phyloP scores from a whole-genome alignment of 1,140 invertebrate genomes.

The Drusus annulatus region DNA sequence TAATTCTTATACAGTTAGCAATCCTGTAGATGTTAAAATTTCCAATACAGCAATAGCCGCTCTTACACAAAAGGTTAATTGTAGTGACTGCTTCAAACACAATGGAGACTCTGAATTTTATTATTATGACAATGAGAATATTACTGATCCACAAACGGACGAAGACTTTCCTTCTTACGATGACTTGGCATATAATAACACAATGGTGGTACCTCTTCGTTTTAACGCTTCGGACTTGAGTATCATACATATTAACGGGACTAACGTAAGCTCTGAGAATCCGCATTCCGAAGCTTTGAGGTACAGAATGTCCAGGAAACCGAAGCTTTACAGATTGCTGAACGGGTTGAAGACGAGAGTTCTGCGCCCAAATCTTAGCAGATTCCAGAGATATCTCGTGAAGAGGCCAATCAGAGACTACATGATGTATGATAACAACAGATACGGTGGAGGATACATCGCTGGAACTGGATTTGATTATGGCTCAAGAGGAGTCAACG shows the following conservation, averaged over 20 bases:
- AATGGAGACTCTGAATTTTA: conserved; percentile 49
- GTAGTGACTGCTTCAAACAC: conserved; percentile 26
- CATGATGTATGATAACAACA: not conserved
- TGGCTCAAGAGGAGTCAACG: not conserved
- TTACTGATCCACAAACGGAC: conserved; percentile 46
- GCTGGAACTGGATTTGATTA: conserved; percentile 13
- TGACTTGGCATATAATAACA: conserved; percentile 34
- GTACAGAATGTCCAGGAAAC: conserved; percentile 36
- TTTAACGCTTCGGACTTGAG: not conserved
- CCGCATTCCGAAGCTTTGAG: conserved; percentile 54
- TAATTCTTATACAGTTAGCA: conserved; percentile 7
- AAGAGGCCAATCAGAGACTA: conserved; percentile 46
- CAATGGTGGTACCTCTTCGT: not conserved
- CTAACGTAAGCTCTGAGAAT: conserved; percentile 17
- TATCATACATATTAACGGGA: conserved; percentile 1
- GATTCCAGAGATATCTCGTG: conserved; percentile 47
- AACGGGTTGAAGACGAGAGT: conserved; percentile 52
- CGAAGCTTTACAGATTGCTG: conserved; percentile 49
- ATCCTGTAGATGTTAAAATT: not conserved
- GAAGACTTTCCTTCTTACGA: conserved; percentile 43
- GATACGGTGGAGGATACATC: not conserved
- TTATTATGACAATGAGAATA: conserved; percentile 51
- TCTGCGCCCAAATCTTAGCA: conserved; percentile 35
- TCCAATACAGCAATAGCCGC: not conserved
- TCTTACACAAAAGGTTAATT: conserved; percentile 7